Conservation (phyloP, 2,797 vertebrate species). For the Mormyrus hasselquistii region DNA sequence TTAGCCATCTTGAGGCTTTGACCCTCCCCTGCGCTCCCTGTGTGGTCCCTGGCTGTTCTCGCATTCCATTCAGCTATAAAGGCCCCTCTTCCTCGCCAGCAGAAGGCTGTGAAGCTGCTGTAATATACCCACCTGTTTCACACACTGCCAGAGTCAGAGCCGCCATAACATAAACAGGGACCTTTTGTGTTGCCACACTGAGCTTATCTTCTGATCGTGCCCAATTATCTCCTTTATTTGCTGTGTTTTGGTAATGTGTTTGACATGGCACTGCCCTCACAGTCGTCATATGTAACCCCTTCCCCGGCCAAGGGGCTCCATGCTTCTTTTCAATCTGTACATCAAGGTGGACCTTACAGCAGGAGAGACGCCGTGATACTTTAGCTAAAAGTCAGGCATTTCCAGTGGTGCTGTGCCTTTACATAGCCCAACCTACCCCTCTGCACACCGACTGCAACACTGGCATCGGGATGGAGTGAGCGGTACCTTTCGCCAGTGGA, state of each 20-base stretch:
- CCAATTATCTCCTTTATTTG: background rate
- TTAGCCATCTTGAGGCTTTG: constrained; percentile 85
- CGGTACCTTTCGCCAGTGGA: constrained; percentile 66
- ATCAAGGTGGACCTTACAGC: constrained; percentile 43
- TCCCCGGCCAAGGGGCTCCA: background rate
- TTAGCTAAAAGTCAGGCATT: constrained; percentile 53
- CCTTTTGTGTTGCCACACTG: background rate
- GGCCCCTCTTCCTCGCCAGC: constrained; percentile 60
- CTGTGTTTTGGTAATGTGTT: background rate
- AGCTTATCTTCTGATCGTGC: background rate
- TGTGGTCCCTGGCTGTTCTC: constrained; percentile 96
- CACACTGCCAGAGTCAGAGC: constrained; percentile 61
- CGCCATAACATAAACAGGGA: constrained; percentile 62
- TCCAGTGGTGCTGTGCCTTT: constrained; percentile 66
- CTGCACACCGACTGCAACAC: constrained; percentile 79
- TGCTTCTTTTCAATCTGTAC: background rate
- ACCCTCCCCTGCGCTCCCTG: constrained; percentile 73
- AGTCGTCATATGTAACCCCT: background rate
- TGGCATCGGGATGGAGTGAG: constrained; percentile 74
- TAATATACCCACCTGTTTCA: constrained; percentile 82
- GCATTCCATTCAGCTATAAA: constrained; percentile 91
- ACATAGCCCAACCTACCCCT: constrained; percentile 70
- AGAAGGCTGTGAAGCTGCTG: constrained; percentile 68
- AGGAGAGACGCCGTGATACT: constrained; percentile 46
- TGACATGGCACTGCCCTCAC: background rate